These are phyloP conservation scores for Tupaia chinensis DNA, from an alignment of 2,113 vertebrate species.

Conservation along the genomic window DNA sequence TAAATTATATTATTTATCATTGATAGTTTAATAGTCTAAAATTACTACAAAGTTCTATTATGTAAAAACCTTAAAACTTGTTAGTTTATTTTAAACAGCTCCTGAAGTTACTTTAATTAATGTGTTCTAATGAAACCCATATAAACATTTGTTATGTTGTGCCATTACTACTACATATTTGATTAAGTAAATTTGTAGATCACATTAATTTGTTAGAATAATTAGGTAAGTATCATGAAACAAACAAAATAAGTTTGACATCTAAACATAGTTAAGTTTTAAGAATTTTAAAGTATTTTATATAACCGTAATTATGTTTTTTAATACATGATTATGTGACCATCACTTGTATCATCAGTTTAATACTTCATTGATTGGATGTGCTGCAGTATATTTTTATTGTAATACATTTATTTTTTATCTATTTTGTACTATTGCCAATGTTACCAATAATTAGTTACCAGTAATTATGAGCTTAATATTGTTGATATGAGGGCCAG, in stretches of 20 bases:
- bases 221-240: not conserved
- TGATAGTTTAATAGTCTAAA: not conserved
- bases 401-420: not conserved
- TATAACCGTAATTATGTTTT: not conserved
- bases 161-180: not conserved
- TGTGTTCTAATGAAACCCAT: not conserved
- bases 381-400: not conserved
- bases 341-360: not conserved
- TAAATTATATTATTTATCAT: not conserved
- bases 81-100: not conserved
- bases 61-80: not conserved
- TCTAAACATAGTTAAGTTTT: not conserved
- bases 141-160: not conserved
- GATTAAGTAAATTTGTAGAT: conserved; percentile 21
- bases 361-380: not conserved
- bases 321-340: not conserved
- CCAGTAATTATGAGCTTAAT: not conserved
- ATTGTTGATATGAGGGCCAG: not conserved
- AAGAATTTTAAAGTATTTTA: not conserved
- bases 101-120: not conserved
- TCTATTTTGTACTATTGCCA: not conserved
- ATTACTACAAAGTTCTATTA: not conserved
- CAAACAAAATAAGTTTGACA: not conserved
- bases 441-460: not conserved
- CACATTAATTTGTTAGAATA: not conserved